Evolutionary conservation across 2,888 invertebrate species (phyloP).

Genomic region (Stenoptilia bipunctidactyla): DNA sequence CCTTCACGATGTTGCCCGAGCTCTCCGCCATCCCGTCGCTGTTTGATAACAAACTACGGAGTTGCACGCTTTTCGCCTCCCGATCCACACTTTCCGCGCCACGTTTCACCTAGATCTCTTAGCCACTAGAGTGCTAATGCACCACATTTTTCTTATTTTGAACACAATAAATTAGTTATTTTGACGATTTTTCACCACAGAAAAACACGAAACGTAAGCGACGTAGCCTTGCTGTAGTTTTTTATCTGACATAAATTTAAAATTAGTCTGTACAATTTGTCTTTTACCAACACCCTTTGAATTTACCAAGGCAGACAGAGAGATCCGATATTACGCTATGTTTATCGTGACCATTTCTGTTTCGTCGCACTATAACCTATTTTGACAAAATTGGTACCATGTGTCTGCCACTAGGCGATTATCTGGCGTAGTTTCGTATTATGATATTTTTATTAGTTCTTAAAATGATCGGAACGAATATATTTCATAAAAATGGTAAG

Average conservation of each 20-base stretch:
- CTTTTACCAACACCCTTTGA: neutral
- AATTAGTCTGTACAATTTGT: neutral
- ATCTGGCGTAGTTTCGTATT: slow-evolving; percentile 29
- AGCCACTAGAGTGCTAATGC: slow-evolving; percentile 3
- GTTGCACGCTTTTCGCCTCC: slow-evolving; percentile 30
- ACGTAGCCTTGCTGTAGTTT: slow-evolving; percentile 52
- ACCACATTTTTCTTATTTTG: neutral
- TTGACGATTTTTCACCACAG: slow-evolving; percentile 19
- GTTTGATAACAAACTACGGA: slow-evolving; percentile 25
- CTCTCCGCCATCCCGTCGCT: slow-evolving; percentile 26
- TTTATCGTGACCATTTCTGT: slow-evolving; percentile 19
- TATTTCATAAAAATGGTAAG: too few species aligned
- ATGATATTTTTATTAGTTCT: slow-evolving; percentile 21
- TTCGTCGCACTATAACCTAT: slow-evolving; percentile 48
- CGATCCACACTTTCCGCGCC: slow-evolving; percentile 37
- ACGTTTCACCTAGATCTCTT: slow-evolving; percentile 15
- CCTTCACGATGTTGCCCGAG: slow-evolving; percentile 79
- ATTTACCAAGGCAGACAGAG: slow-evolving; percentile 28
- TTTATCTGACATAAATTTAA: slow-evolving; percentile 5
- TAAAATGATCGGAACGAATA: too few species aligned
- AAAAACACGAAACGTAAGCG: slow-evolving; percentile 41
- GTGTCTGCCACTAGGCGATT: slow-evolving; percentile 53
- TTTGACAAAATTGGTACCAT: slow-evolving; percentile 62
- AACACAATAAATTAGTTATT: slow-evolving; percentile 15
- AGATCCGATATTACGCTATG: slow-evolving; percentile 20